These are phyloP conservation scores for Lanistes nyassanus DNA, from an alignment of 1,140 invertebrate genomes.

Conservation along the genomic window DNA sequence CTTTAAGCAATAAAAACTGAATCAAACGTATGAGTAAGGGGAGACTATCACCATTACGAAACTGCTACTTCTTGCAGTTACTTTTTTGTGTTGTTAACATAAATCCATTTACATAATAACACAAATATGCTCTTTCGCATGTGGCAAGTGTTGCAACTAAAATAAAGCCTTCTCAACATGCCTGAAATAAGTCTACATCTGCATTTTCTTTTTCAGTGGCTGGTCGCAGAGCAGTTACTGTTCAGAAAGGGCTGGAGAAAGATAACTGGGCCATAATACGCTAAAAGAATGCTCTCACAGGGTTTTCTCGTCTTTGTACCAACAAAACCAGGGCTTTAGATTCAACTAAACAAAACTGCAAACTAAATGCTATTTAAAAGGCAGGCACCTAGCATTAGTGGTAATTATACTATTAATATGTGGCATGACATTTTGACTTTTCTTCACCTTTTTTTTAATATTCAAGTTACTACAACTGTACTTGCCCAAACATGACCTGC, in stretches of 20 bases:
- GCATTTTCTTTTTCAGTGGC: neutral
- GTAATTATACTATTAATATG: neutral
- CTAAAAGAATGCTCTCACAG: neutral
- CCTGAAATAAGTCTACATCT: neutral
- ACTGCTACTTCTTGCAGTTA: too few species aligned
- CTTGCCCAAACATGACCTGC: too few species aligned
- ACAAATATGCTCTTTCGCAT: too few species aligned
- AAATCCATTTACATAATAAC: too few species aligned
- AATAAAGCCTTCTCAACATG: too few species aligned
- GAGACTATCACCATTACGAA: too few species aligned
- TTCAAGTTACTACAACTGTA: neutral
- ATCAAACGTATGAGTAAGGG: too few species aligned
- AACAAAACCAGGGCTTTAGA: neutral
- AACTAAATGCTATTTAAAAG: neutral
- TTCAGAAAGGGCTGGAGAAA: constrained; percentile 18
- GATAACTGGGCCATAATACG: constrained; percentile 18
- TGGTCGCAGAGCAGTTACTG: neutral
- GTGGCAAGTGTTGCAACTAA: too few species aligned
- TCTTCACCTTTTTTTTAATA: neutral
- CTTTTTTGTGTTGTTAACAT: too few species aligned
- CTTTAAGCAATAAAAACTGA: too few species aligned
- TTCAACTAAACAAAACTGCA: neutral
- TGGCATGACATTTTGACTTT: neutral
- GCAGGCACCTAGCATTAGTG: neutral
- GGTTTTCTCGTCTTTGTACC: neutral